Percentiles rank a stretch among this genome's conserved stretches.
phyloP scores from a whole-genome alignment of 2,113 vertebrate species.

The Ceuthmochares aereus region DNA sequence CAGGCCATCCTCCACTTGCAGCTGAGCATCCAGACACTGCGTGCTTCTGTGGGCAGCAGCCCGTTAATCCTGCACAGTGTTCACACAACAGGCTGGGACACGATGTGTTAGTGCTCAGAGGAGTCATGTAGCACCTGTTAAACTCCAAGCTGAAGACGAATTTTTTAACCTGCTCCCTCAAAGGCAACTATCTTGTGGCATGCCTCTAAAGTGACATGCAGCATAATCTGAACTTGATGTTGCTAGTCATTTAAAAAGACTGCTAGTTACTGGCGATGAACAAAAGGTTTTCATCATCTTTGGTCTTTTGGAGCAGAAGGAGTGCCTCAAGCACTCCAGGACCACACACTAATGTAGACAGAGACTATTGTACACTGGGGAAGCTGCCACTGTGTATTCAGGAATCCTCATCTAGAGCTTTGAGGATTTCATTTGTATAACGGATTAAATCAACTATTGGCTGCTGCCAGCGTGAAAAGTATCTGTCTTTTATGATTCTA shows the following conservation, averaged over 20 bases:
- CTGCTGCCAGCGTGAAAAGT: neutral
- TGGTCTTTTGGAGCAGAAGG: neutral
- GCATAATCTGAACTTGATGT: neutral
- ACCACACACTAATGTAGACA: neutral
- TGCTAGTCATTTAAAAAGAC: neutral
- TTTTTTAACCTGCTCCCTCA: neutral
- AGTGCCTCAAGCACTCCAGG: neutral
- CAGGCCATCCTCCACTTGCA: neutral
- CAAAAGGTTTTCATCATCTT: neutral
- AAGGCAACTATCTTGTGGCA: neutral
- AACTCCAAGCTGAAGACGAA: neutral
- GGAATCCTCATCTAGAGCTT: neutral
- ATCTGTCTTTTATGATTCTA: neutral
- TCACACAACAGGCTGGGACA: neutral
- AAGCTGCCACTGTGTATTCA: neutral
- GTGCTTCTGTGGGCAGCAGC: fast-evolving
- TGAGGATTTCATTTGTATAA: neutral
- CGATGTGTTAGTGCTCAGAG: neutral
- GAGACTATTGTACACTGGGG: fast-evolving
- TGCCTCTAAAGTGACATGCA: neutral
- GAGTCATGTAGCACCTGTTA: neutral
- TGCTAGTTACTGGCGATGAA: neutral
- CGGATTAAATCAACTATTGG: neutral
- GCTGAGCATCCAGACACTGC: neutral
- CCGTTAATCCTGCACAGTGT: neutral